Evolutionary conservation across 2,888 invertebrate species (phyloP).

Genomic region (Pseudeuparius sepicola): DNA sequence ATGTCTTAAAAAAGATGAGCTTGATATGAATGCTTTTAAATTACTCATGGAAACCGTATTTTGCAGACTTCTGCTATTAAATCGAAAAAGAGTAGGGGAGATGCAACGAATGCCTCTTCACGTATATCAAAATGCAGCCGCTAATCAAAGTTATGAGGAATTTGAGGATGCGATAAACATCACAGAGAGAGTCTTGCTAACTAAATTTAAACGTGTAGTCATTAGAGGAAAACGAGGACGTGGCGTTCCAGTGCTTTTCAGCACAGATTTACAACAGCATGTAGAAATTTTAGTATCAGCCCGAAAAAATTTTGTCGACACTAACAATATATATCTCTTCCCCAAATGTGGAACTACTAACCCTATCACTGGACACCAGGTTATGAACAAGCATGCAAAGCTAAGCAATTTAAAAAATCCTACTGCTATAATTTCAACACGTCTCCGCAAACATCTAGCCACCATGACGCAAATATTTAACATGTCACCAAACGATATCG

Average conservation of each 20-base stretch:
- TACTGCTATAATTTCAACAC: conserved; percentile 19
- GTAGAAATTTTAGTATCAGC: conserved; percentile 14
- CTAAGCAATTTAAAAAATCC: conserved; percentile 22
- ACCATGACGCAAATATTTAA: conserved; percentile 23
- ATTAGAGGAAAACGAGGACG: conserved; percentile 14
- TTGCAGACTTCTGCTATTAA: conserved; percentile 24
- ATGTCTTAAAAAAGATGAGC: conserved; percentile 9
- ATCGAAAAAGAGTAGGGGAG: conserved; percentile 25
- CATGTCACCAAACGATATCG: conserved; percentile 21
- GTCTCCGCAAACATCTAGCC: conserved; percentile 23
- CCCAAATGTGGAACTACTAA: conserved; percentile 10
- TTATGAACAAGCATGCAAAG: conserved; percentile 21
- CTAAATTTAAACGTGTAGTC: conserved; percentile 16
- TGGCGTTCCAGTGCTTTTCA: conserved; percentile 26
- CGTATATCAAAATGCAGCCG: conserved; percentile 6
- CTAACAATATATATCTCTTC: conserved; percentile 14
- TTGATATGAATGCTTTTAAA: conserved; percentile 15
- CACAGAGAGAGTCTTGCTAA: conserved; percentile 16
- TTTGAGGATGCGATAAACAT: conserved; percentile 13
- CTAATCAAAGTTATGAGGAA: conserved; percentile 17
- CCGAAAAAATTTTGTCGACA: conserved; percentile 7
- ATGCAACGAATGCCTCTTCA: conserved; percentile 19
- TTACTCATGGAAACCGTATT: conserved; percentile 21
- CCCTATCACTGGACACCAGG: conserved; percentile 23
- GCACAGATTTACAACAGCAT: conserved; percentile 23